Evolutionary conservation across 1,140 invertebrate genomes (phyloP), one percentile per base, ranked within the genome.

Genomic region (Hyposmocoma kahamanoa): DNA sequence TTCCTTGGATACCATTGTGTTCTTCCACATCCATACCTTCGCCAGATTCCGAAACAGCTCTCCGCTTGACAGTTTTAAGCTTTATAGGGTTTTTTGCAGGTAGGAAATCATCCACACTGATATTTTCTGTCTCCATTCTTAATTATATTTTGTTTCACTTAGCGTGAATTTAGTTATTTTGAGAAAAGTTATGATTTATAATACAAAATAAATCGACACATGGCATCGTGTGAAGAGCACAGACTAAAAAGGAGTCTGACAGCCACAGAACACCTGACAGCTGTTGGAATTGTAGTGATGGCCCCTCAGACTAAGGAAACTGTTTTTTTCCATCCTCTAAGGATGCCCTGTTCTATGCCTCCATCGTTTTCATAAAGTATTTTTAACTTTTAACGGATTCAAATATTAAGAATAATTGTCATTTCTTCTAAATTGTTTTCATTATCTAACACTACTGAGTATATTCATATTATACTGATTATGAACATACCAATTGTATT

Each of bases 1-100:
- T 90, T 24, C 89, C 90, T 77, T 93, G 84, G 52, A 91, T 91
- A 3, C 89, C 90, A 73, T 90, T 91, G 3, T 90, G 83, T 42
- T 83, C 82, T 51, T 92, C 92, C 2, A 93, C 88, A 56, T 91
- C 89, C 90, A 91, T 90, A 21, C 59, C 76, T 56, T 87, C 81
- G 1, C 76, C 85, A 49, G 80, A 82, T 49, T 84, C 77, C 0
- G 84, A 78, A 3, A 83, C 70, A 1, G 81, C 81, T 60, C 84
- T 82, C 53, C 89, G 82, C 59, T 90, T 87, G 1, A 81, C 69
- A 67, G 87, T 87, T 64, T 88, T 87, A 8, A 80, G 47, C 48
- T 87, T 86, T 20, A 83, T 64, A 3, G 82, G 62, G 15, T 83
- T 86, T 56, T 86, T 88, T 0, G 82, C 83, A 0, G 89, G 88